phyloP scores from a whole-genome alignment of 2,888 invertebrate species.

The Timema cristinae region DNA sequence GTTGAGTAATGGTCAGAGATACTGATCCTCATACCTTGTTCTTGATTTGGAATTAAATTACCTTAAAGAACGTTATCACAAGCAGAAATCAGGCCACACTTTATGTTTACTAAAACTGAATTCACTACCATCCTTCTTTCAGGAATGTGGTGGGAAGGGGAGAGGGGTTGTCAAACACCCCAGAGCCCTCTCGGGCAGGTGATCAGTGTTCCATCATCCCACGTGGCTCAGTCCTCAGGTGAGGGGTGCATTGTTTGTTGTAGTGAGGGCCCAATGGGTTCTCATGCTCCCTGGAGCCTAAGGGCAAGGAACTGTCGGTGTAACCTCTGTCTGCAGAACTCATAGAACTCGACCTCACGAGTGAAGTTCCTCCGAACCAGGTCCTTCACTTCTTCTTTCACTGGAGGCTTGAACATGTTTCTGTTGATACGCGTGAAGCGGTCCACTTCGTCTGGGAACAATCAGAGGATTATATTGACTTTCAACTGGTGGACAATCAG shows the following conservation, averaged over 20 bases:
- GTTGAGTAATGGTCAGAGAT: too few species aligned
- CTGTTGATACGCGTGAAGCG: slow-evolving; percentile 75
- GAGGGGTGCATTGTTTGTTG: background rate
- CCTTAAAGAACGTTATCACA: too few species aligned
- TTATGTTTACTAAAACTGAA: too few species aligned
- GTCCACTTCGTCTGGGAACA: slow-evolving; percentile 65
- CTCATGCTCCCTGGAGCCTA: slow-evolving; percentile 46
- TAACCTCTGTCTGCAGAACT: slow-evolving; percentile 81
- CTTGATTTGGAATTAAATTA: too few species aligned
- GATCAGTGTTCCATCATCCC: background rate
- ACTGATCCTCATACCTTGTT: too few species aligned
- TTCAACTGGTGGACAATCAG: too few species aligned
- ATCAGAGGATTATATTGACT: slow-evolving; percentile 19
- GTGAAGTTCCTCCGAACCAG: slow-evolving; percentile 83
- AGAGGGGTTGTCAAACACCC: background rate
- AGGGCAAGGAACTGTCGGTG: slow-evolving; percentile 75
- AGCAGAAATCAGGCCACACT: too few species aligned
- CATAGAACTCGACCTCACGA: slow-evolving; percentile 85
- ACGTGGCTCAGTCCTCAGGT: background rate
- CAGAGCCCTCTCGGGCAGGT: background rate
- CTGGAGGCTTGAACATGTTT: slow-evolving; percentile 83
- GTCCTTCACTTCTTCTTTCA: slow-evolving; percentile 79
- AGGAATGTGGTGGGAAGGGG: background rate
- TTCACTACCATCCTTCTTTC: too few species aligned
- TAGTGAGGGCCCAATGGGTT: background rate